Conservation (phyloP, 2,113 vertebrate species). For the Notothenia rossii region DNA sequence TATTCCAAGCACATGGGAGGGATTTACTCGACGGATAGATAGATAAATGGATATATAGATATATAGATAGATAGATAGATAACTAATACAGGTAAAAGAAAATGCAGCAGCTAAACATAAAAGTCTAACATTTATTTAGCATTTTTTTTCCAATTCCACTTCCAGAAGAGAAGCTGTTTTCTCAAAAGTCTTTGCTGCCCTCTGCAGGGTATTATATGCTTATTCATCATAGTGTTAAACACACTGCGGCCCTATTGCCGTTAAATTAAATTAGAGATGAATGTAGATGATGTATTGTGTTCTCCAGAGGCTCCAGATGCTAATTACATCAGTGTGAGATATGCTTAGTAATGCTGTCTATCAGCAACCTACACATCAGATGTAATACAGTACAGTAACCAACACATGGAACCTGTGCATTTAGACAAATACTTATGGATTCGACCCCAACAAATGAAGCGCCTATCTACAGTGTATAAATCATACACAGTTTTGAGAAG, state of each 20-base stretch:
- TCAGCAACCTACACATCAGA: background rate
- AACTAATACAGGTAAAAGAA: background rate
- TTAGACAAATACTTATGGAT: conserved; percentile 1
- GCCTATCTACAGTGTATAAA: background rate
- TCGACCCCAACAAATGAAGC: background rate
- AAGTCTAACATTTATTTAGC: too few relatives aligned
- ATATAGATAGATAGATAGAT: conserved; percentile 1
- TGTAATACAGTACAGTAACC: background rate
- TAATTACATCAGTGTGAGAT: conserved; percentile 39
- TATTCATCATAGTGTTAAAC: background rate
- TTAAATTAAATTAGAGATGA: conserved; percentile 55
- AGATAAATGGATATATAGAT: background rate
- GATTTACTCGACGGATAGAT: conserved; percentile 31
- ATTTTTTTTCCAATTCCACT: background rate
- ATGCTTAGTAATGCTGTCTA: conserved; percentile 10
- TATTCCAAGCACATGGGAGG: conserved; percentile 36
- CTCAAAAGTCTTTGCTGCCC: conserved; percentile 69
- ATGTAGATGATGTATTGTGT: conserved; percentile 40
- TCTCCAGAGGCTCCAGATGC: conserved; percentile 21
- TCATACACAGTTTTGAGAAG: background rate
- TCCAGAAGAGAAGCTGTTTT: background rate
- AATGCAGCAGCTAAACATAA: background rate
- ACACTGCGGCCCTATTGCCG: conserved; percentile 22
- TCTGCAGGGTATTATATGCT: conserved; percentile 48
- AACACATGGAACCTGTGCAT: conserved; percentile 3